Evolutionary conservation across 2,888 invertebrate species (phyloP), one percentile per base, ranked within the genome.

Genomic region (Gisinianus flammeolus): DNA sequence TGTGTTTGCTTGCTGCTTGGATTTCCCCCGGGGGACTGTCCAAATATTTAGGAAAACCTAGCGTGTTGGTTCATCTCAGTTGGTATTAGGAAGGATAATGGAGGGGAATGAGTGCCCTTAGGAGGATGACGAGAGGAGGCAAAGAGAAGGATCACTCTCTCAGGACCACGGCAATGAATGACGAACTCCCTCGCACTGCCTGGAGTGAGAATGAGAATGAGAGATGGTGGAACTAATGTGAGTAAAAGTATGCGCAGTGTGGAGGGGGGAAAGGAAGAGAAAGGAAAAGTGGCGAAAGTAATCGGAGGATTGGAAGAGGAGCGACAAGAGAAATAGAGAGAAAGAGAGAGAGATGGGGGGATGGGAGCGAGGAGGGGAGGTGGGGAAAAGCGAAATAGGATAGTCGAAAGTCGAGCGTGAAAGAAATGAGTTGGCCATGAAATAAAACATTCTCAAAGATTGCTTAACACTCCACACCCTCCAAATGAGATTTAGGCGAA

Each of bases 391-490:
- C n/a, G 24, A 24, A 58, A 58, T 58, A 58, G 64, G 30, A 30
- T 66, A 30, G 67, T 33, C 33, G 6, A 31, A 31, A 8, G 67
- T n/a, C 31, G 35, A 44, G 26, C 8, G 35, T 30, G 68, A 68
- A 68, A 44, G 68, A 68, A 68, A 68, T 68, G 68, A 68, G 68
- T 12, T 68, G 66, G 58, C 77, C 72, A 76, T 77, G 79, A 75
- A 76, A 81, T 81, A 81, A 81, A 78, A 81, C 81, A 81, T 81
- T 81, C 66, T 24, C 64, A 70, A 81, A 79, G 79, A 81, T 81
- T 79, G 76, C 81, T 79, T 81, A 79, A 78, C 81, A 79, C 81
- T 81, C 76, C 62, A 58, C 78, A 62, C 73, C 67, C 73, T 68
- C 58, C 72, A 80, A 79, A 81, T 77, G 81, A 77, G 79, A 79